Percentiles rank a stretch among this genome's conserved stretches.
Evolutionary conservation across 1,140 invertebrate species (phyloP).

Genomic region (Heterodera carotae): DNA sequence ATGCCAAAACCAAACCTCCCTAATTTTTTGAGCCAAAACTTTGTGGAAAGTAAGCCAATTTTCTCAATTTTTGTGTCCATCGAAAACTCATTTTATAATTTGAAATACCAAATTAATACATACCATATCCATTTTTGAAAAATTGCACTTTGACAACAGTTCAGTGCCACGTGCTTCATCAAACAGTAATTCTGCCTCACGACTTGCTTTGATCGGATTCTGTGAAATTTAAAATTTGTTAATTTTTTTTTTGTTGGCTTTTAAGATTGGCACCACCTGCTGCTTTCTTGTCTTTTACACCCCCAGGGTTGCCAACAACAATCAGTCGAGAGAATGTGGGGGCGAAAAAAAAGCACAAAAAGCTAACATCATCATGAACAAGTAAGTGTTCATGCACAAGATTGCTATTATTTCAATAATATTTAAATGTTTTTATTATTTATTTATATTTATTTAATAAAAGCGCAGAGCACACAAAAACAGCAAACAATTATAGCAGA

Average conservation of each 20-base stretch:
- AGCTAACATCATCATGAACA: not conserved
- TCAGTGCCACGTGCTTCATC: constrained; percentile 1
- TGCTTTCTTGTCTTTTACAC: not conserved
- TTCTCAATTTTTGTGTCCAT: no score
- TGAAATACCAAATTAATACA: not conserved
- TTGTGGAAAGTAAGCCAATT: no score
- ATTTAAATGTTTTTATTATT: no score
- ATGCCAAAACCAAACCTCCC: no score
- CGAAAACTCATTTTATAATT: no score
- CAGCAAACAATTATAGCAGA: not conserved
- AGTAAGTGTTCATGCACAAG: no score
- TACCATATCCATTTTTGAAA: constrained; percentile 28
- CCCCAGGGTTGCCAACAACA: not conserved
- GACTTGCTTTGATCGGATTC: constrained; percentile 3
- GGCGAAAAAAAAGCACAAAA: not conserved
- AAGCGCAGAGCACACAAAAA: not conserved
- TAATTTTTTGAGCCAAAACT: no score
- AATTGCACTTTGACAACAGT: constrained; percentile 12
- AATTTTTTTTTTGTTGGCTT: not conserved
- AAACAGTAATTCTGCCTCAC: constrained; percentile 6
- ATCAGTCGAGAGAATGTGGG: not conserved
- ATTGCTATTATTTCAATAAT: no score
- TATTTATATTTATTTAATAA: not conserved
- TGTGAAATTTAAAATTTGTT: not conserved
- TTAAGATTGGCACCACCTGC: not conserved